phyloP scores from a whole-genome alignment of 2,113 vertebrate genomes.

The Channa maculata region DNA sequence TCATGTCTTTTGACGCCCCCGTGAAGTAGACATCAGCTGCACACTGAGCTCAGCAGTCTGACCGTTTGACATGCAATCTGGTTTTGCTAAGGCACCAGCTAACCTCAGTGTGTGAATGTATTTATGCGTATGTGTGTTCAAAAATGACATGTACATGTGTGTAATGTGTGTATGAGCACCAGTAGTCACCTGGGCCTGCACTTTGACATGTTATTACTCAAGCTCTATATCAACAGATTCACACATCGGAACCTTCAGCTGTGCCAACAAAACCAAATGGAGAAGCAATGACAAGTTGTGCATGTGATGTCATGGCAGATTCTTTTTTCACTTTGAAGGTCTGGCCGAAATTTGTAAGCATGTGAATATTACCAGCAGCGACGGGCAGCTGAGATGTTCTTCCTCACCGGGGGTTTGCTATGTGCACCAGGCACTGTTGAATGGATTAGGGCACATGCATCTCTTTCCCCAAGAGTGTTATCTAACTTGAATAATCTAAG shows the following conservation, averaged over 20 bases:
- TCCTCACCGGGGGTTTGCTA: conserved; percentile 20
- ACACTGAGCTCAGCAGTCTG: conserved; percentile 57
- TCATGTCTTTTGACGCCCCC: conserved; percentile 43
- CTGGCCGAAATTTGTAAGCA: conserved; percentile 5
- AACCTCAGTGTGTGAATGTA: conserved; percentile 42
- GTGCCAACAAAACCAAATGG: no score
- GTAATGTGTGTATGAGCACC: conserved; percentile 4
- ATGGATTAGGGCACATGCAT: conserved; percentile 25
- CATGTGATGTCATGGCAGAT: conserved; percentile 16
- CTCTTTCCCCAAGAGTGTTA: conserved; percentile 29
- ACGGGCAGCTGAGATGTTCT: conserved; percentile 13
- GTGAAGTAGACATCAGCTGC: conserved; percentile 47
- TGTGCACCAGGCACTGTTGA: conserved; percentile 19
- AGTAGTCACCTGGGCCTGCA: background rate
- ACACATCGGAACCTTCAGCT: no score
- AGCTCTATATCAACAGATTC: background rate
- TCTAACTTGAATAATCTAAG: conserved; percentile 8
- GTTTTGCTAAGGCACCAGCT: conserved; percentile 24
- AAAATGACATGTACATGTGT: background rate
- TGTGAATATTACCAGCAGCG: background rate
- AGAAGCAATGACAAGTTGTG: no score
- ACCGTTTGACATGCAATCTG: conserved; percentile 63
- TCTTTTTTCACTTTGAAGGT: conserved; percentile 1
- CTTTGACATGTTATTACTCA: conserved; percentile 1
- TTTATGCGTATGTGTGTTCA: conserved; percentile 9